Evolutionary conservation across 2,797 vertebrate species (phyloP).

Genomic region (Lagocephalus sceleratus): DNA sequence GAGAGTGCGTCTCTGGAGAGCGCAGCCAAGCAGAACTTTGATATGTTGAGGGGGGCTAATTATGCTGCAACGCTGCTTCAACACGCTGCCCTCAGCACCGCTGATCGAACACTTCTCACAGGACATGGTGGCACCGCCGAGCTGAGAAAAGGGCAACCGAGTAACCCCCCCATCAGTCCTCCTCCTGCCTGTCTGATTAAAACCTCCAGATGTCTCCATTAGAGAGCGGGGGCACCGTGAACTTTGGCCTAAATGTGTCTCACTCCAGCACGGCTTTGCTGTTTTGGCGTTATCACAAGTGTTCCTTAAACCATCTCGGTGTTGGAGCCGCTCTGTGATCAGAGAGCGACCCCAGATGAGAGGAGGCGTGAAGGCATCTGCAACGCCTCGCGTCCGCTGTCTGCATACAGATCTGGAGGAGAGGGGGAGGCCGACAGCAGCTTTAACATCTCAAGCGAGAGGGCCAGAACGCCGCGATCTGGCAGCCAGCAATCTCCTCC

Average conservation of each 20-base stretch:
- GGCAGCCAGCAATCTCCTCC: slow-evolving; percentile 51
- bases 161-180: background rate
- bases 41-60: slow-evolving; percentile 55
- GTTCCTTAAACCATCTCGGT: slow-evolving; percentile 26
- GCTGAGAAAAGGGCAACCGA: slow-evolving; percentile 27
- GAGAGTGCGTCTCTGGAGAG: slow-evolving; percentile 67
- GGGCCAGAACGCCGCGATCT: slow-evolving; percentile 40
- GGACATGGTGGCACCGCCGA: slow-evolving; percentile 54
- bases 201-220: slow-evolving; percentile 40
- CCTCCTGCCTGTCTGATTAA: slow-evolving; percentile 39
- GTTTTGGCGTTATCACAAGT: slow-evolving; percentile 35
- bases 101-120: slow-evolving; percentile 70
- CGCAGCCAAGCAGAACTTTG: slow-evolving; percentile 70
- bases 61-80: slow-evolving; percentile 55
- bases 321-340: slow-evolving; percentile 13
- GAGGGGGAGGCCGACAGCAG: slow-evolving; percentile 41
- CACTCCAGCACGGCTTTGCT: slow-evolving; percentile 15
- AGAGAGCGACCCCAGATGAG: slow-evolving; percentile 18
- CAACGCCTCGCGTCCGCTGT: slow-evolving; percentile 33
- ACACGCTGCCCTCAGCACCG: slow-evolving; percentile 71
- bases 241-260: slow-evolving; percentile 14
- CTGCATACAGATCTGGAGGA: slow-evolving; percentile 49
- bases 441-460: slow-evolving; percentile 59
- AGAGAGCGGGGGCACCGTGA: slow-evolving; percentile 24
- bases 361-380: slow-evolving; percentile 18